Conservation (phyloP, 2,797 vertebrate genomes). For the Momotus momota region DNA sequence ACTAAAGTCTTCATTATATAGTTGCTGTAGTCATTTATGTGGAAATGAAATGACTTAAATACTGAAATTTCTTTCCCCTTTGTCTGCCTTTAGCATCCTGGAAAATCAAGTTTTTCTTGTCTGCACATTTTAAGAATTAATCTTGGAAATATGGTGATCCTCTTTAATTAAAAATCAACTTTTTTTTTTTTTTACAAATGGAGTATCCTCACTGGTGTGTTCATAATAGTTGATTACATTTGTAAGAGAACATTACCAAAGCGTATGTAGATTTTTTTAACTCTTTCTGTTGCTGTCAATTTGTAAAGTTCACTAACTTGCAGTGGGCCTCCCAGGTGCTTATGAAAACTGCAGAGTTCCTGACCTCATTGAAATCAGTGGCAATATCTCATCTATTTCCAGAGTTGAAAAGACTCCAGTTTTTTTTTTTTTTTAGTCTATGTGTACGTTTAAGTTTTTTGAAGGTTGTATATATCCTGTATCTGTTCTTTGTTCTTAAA, state of each 20-base stretch:
- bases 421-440: not conserved
- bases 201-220: not conserved
- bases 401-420: not conserved
- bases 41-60: slow-evolving; percentile 60
- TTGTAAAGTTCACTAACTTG: not conserved
- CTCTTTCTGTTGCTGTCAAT: not conserved
- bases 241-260: slow-evolving; percentile 6
- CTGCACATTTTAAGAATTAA: not conserved
- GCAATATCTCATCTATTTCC: slow-evolving; percentile 17
- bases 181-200: not conserved
- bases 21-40: slow-evolving; percentile 69
- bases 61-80: not conserved
- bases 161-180: not conserved
- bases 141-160: not conserved
- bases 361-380: slow-evolving; percentile 10
- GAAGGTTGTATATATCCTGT: slow-evolving; percentile 22
- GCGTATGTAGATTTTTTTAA: not conserved
- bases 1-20: slow-evolving; percentile 70
- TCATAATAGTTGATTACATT: not conserved
- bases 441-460: not conserved
- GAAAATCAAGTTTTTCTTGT: not conserved
- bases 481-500: slow-evolving; percentile 48
- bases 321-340: not conserved
- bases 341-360: not conserved
- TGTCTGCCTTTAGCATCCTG: not conserved